Evolutionary conservation across 2,888 invertebrate species (phyloP).

Genomic region (Brenthis ino): DNA sequence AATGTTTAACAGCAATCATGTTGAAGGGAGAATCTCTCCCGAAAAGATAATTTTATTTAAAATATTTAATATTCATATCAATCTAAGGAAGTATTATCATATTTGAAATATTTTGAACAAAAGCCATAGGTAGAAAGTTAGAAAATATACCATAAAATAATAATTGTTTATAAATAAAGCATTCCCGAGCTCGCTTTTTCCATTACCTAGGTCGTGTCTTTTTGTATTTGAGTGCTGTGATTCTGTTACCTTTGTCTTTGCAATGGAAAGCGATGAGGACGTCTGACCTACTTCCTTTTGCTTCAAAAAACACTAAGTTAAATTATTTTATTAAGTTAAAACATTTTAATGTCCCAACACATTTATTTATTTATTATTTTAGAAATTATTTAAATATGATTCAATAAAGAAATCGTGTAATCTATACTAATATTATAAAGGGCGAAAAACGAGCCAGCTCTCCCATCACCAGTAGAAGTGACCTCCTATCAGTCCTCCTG

Average conservation of each 20-base stretch:
- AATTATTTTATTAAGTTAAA: not conserved
- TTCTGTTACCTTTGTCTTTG: slow-evolving; percentile 24
- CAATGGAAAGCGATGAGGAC: slow-evolving; percentile 14
- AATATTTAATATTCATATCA: too few relatives aligned
- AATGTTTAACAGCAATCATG: too few relatives aligned
- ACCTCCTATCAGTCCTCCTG: too few relatives aligned
- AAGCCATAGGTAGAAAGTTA: not conserved
- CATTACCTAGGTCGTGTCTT: slow-evolving; percentile 11
- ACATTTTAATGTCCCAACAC: too few relatives aligned
- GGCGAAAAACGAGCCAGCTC: too few relatives aligned
- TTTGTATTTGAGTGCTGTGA: slow-evolving; percentile 21
- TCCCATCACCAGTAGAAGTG: too few relatives aligned
- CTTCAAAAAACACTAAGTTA: not conserved
- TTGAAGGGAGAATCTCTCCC: too few relatives aligned
- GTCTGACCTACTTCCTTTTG: slow-evolving; percentile 18
- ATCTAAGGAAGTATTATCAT: too few relatives aligned
- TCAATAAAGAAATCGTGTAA: too few relatives aligned
- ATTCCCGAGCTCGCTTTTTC: not conserved
- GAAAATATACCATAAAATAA: not conserved
- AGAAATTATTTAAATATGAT: not conserved
- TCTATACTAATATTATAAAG: too few relatives aligned
- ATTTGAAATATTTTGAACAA: too few relatives aligned
- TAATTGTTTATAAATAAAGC: slow-evolving; percentile 8
- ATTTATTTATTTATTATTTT: not conserved
- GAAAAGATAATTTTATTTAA: too few relatives aligned